A percentile compares a stretch with the other conserved stretches of the same genome.
Conservation (phyloP, 2,113 vertebrate genomes). For the Chaetodon trifascialis region DNA sequence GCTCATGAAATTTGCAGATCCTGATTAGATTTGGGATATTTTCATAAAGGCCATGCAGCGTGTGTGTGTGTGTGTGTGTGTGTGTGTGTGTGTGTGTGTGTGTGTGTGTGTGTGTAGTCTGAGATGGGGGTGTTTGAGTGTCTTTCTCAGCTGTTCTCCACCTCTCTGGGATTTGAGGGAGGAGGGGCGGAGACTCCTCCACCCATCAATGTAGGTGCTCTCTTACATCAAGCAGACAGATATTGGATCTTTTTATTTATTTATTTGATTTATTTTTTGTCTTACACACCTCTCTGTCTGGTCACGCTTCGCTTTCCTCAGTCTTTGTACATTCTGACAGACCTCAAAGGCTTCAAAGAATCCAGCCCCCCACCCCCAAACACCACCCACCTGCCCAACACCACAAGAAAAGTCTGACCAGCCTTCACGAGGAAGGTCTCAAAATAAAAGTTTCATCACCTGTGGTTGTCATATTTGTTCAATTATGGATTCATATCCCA, state of each 20-base stretch:
- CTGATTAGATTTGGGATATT: conserved; percentile 63
- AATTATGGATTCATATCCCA: not conserved
- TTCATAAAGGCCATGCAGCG: conserved; percentile 18
- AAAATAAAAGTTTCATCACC: not conserved
- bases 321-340: conserved; percentile 34
- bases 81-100: conserved; percentile 11
- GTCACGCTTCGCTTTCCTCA: conserved; percentile 34
- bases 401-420: not conserved
- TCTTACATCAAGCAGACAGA: conserved; percentile 31
- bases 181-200: conserved; percentile 12
- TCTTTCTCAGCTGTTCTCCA: conserved; percentile 28
- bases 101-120: conserved; percentile 7
- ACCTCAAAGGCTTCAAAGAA: conserved; percentile 21
- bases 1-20: conserved; percentile 73
- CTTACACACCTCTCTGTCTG: conserved; percentile 16
- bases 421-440: not conserved
- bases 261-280: too few species aligned
- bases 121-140: not conserved
- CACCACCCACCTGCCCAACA: not conserved
- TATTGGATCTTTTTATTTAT: conserved; percentile 29
- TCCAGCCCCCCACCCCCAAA: not conserved
- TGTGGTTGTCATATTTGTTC: not conserved
- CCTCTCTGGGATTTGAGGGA: conserved; percentile 18
- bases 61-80: conserved; percentile 27
- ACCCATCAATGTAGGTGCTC: conserved; percentile 19